Evolutionary conservation across 1,140 invertebrate genomes (phyloP).

Genomic region (Caerostris darwini): DNA sequence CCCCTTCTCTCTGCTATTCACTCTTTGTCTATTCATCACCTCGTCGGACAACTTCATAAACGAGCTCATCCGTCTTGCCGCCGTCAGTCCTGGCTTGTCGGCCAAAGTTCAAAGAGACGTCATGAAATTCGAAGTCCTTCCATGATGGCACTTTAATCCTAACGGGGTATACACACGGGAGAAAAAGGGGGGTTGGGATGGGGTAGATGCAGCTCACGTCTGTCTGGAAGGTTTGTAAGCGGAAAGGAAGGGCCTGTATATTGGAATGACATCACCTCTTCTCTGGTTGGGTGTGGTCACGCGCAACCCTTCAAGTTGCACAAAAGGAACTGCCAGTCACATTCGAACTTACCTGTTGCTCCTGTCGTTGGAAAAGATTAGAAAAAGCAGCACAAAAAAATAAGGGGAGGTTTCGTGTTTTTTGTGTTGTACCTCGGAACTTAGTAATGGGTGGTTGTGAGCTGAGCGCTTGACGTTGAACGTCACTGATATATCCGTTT

Average conservation of each 20-base stretch:
- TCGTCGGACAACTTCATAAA: slow-evolving; percentile 66
- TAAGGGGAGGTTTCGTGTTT: not conserved
- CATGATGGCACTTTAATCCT: not conserved
- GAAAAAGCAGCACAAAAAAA: not conserved
- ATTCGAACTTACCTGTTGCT: slow-evolving; percentile 51
- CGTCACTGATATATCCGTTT: not conserved
- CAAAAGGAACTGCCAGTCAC: slow-evolving; percentile 59
- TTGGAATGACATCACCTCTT: slow-evolving; percentile 32
- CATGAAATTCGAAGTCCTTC: slow-evolving; percentile 40
- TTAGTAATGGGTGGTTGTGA: not conserved
- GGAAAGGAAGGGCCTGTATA: slow-evolving; percentile 18
- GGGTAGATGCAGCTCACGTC: slow-evolving; percentile 42
- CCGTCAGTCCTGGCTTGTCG: not conserved
- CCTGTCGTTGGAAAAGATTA: not conserved
- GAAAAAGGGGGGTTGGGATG: not conserved
- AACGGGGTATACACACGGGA: not conserved
- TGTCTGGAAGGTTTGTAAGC: not conserved
- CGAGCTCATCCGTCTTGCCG: slow-evolving; percentile 60
- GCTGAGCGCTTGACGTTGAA: not conserved
- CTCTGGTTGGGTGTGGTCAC: slow-evolving; percentile 31
- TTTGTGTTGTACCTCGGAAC: not conserved
- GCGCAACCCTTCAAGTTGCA: slow-evolving; percentile 15
- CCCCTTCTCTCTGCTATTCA: slow-evolving; percentile 16
- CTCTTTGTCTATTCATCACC: slow-evolving; percentile 60
- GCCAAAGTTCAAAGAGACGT: slow-evolving; percentile 55